Conservation (phyloP, 2,113 vertebrate species). For the Orycteropus afer region DNA sequence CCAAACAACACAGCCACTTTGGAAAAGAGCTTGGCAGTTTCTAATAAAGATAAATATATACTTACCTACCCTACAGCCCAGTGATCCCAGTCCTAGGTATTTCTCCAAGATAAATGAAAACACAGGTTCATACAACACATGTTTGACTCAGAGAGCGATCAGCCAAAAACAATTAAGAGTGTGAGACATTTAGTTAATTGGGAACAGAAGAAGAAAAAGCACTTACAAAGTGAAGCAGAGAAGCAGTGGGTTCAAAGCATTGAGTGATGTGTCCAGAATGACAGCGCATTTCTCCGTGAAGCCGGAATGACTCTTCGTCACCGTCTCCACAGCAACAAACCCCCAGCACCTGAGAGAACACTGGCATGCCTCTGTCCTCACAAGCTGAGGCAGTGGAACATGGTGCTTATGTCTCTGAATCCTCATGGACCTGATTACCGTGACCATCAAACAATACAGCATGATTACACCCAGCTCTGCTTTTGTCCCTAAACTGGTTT, state of each 20-base stretch:
- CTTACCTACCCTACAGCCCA: neutral
- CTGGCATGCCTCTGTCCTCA: neutral
- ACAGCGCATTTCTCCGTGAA: fast-evolving
- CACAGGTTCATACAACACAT: neutral
- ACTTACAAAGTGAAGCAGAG: neutral
- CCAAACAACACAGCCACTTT: neutral
- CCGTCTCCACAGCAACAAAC: neutral
- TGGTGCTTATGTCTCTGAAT: neutral
- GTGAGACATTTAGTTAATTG: neutral
- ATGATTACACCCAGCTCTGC: neutral
- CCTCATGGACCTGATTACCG: no score
- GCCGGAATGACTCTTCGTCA: neutral
- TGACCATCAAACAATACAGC: neutral
- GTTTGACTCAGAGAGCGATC: neutral
- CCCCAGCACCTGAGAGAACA: neutral
- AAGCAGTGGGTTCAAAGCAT: no score
- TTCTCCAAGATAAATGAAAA: neutral
- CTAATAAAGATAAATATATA: neutral
- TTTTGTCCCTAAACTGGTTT: neutral
- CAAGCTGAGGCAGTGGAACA: no score
- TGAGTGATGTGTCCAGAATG: fast-evolving
- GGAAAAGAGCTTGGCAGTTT: neutral
- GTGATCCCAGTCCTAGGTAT: neutral
- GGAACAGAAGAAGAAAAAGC: neutral
- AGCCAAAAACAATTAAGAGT: neutral